Evolutionary conservation across 1,140 invertebrate species (phyloP).

Genomic region (Drosophila triauraria): DNA sequence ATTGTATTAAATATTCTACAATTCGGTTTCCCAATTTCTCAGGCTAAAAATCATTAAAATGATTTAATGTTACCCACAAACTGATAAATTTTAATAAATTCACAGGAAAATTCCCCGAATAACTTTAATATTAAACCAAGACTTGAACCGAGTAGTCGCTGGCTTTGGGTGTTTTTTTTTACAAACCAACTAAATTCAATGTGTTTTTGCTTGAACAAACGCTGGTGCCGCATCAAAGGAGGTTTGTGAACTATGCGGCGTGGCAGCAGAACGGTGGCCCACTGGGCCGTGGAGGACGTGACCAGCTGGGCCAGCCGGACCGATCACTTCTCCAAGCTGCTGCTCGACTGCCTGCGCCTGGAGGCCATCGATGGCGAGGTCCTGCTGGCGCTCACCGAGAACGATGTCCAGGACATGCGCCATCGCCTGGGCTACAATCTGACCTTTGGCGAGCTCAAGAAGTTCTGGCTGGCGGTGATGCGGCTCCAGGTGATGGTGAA

Average conservation of each 20-base stretch:
- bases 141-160: conserved; percentile 24
- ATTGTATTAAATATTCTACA: too few relatives aligned
- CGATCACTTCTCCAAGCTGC: conserved; percentile 85
- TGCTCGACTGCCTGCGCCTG: conserved; percentile 85
- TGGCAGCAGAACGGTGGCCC: conserved; percentile 70
- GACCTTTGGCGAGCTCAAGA: conserved; percentile 91
- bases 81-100: too few relatives aligned
- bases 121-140: too few relatives aligned
- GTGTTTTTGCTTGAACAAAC: conserved; percentile 45
- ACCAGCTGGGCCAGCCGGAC: conserved; percentile 87
- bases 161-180: conserved; percentile 2
- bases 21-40: too few relatives aligned
- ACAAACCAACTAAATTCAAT: conserved; percentile 47
- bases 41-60: too few relatives aligned
- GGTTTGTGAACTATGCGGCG: conserved; percentile 29
- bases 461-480: conserved; percentile 88
- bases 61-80: too few relatives aligned
- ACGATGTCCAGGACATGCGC: conserved; percentile 88
- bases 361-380: conserved; percentile 92
- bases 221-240: conserved; percentile 27
- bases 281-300: conserved; percentile 89
- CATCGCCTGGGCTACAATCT: conserved; percentile 86
- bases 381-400: conserved; percentile 90
- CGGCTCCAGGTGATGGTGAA: conserved; percentile 87
- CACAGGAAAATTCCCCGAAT: too few relatives aligned